These are phyloP conservation scores for Chromoteleia sp. DNA, from an alignment of 2,888 invertebrate species.

Conservation along the genomic window DNA sequence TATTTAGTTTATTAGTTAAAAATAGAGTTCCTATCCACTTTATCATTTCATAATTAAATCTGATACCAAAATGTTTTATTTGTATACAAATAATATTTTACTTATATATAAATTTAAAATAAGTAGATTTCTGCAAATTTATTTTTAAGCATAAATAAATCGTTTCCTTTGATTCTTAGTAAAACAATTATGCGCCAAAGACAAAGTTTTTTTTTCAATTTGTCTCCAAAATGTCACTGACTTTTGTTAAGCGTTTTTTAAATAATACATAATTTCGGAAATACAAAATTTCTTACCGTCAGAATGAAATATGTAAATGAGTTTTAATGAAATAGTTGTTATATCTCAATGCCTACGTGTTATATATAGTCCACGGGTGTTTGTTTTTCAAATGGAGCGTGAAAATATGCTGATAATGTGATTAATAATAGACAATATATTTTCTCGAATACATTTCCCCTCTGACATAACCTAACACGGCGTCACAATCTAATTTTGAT, in stretches of 20 bases:
- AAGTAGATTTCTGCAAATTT: too few species aligned
- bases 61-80: too few species aligned
- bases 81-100: too few species aligned
- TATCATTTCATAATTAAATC: too few species aligned
- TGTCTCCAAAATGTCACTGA: slow-evolving; percentile 14
- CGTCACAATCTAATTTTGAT: slow-evolving; percentile 38
- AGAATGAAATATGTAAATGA: slow-evolving; percentile 50
- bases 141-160: too few species aligned
- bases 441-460: slow-evolving; percentile 48
- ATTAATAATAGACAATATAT: slow-evolving; percentile 62
- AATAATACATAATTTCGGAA: slow-evolving; percentile 7
- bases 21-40: too few species aligned
- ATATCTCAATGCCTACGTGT: slow-evolving; percentile 43
- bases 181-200: too few species aligned
- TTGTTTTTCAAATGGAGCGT: slow-evolving; percentile 65
- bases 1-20: too few species aligned
- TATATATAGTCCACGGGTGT: slow-evolving; percentile 51
- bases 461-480: slow-evolving; percentile 28
- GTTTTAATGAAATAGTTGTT: slow-evolving; percentile 60
- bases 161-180: too few species aligned
- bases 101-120: too few species aligned
- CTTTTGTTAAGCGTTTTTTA: background rate
- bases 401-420: slow-evolving; percentile 66
- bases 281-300: slow-evolving; percentile 41
- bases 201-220: slow-evolving; percentile 3